Evolutionary conservation across 2,888 invertebrate genomes (phyloP).

Genomic region (Kuschelorhynchus macadamiae): DNA sequence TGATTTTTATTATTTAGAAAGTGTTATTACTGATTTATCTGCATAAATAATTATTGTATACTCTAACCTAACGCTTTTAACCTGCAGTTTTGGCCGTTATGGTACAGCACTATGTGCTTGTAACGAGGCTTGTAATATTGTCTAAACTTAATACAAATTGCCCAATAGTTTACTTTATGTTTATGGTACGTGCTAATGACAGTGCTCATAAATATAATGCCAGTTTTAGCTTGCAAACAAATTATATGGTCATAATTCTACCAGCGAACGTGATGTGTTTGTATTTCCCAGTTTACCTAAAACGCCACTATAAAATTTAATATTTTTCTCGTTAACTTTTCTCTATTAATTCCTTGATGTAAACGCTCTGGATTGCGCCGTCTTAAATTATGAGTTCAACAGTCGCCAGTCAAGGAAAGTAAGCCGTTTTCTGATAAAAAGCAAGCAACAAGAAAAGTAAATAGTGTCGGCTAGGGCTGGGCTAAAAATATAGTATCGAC

Average conservation of each 20-base stretch:
- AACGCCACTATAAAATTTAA: slow-evolving; percentile 28
- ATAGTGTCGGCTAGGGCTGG: no score
- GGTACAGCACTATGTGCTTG: no score
- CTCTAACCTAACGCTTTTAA: no score
- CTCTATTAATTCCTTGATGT: slow-evolving; percentile 22
- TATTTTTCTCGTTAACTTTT: slow-evolving; percentile 32
- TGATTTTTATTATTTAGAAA: no score
- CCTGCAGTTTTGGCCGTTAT: no score
- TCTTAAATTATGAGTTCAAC: slow-evolving; percentile 15
- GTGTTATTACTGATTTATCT: no score
- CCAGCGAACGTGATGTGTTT: slow-evolving; percentile 36
- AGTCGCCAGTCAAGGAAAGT: slow-evolving; percentile 15
- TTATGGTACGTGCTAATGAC: slow-evolving; percentile 47
- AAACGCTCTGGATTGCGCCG: no score
- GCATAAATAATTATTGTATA: no score
- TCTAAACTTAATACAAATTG: slow-evolving; percentile 31
- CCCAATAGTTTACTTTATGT: slow-evolving; percentile 37
- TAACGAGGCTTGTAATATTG: neutral
- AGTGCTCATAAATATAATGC: slow-evolving; percentile 32
- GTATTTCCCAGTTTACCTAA: slow-evolving; percentile 33
- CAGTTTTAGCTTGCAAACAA: slow-evolving; percentile 34
- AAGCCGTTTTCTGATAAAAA: slow-evolving; percentile 22
- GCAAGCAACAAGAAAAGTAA: no score
- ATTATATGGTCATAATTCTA: slow-evolving; percentile 41
- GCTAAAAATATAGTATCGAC: no score